phyloP scores from a whole-genome alignment of 1,140 invertebrate species.

The Meloidogyne floridensis region DNA sequence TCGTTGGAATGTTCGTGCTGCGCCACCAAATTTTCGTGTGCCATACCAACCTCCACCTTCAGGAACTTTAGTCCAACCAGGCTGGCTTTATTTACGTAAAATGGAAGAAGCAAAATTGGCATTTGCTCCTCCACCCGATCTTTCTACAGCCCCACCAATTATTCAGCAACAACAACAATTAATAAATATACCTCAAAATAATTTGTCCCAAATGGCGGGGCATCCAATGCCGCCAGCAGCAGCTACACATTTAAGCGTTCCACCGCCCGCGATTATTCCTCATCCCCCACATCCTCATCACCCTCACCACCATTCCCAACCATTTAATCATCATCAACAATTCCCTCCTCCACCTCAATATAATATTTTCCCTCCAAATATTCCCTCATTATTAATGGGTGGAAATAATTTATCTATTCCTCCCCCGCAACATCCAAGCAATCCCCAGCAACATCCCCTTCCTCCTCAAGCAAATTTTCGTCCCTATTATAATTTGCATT shows the following conservation, averaged over 20 bases:
- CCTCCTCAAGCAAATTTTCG: background rate
- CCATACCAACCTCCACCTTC: conserved; percentile 37
- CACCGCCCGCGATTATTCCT: conserved; percentile 17
- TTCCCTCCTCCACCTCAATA: background rate
- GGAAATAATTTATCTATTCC: background rate
- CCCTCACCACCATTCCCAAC: too few relatives aligned
- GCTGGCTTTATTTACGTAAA: conserved; percentile 33
- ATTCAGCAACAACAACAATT: conserved; percentile 4
- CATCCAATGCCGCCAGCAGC: background rate
- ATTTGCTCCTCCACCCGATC: conserved; percentile 28
- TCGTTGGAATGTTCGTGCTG: conserved; percentile 41
- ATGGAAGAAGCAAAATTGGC: conserved; percentile 37
- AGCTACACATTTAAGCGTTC: conserved; percentile 20
- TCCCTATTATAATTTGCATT: conserved; percentile 3
- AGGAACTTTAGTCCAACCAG: conserved; percentile 27
- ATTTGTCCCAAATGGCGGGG: background rate
- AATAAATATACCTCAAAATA: conserved; percentile 1
- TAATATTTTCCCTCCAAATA: background rate
- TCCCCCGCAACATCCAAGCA: background rate
- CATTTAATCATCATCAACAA: background rate
- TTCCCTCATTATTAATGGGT: background rate
- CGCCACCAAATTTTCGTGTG: conserved; percentile 42
- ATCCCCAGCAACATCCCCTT: background rate
- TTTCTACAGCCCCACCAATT: conserved; percentile 24
- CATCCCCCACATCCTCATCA: background rate